Conservation (phyloP, 1,140 invertebrate species). For the Drosophila orosa region DNA sequence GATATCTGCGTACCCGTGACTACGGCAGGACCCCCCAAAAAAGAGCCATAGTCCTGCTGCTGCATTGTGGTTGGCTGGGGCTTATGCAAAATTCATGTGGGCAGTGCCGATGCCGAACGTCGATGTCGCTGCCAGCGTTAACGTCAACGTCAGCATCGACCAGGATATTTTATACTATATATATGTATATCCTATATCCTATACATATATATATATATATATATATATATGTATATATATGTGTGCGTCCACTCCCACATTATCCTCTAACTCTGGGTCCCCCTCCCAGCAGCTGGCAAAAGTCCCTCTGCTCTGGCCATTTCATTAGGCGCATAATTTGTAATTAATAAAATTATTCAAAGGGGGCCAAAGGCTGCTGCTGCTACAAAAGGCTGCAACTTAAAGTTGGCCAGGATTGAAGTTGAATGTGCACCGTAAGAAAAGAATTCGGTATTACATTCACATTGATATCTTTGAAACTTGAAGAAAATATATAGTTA, state of each 20-base stretch:
- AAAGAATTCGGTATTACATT: not conserved
- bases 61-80: slow-evolving; percentile 79
- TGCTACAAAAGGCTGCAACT: slow-evolving; percentile 7
- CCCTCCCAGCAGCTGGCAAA: not conserved
- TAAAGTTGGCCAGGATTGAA: slow-evolving; percentile 13
- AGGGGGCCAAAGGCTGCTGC: slow-evolving; percentile 45
- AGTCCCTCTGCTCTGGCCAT: slow-evolving; percentile 39
- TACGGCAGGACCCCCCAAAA: slow-evolving; percentile 12
- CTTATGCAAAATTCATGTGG: slow-evolving; percentile 80
- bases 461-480: too few species aligned
- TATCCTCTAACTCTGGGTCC: not conserved
- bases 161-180: slow-evolving; percentile 6
- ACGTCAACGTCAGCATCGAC: slow-evolving; percentile 31
- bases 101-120: slow-evolving; percentile 52
- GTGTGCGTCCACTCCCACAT: not conserved
- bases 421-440: not conserved
- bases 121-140: slow-evolving; percentile 48
- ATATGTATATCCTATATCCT: too few species aligned
- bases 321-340: slow-evolving; percentile 80
- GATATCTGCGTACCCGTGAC: slow-evolving; percentile 12
- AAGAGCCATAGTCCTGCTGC: slow-evolving; percentile 45
- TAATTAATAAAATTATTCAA: slow-evolving; percentile 78
- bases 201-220: not conserved
- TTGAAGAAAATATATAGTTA: not conserved
- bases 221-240: not conserved